phyloP scores from a whole-genome alignment of 2,797 vertebrate genomes.

The Cygnus olor region DNA sequence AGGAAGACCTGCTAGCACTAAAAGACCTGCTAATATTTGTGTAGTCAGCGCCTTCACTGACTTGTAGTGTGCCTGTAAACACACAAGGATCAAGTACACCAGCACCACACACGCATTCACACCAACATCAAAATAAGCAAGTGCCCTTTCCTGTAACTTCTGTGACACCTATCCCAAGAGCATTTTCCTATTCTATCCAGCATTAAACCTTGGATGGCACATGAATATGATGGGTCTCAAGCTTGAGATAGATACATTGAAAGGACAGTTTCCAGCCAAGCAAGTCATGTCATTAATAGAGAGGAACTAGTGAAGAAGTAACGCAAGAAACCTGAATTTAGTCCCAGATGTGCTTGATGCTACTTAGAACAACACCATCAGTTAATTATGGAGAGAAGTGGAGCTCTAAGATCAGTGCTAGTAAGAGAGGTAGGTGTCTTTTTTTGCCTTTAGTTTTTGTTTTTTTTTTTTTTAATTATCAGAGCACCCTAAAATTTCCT shows the following conservation, averaged over 20 bases:
- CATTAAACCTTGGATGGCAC: not conserved
- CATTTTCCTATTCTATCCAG: not conserved
- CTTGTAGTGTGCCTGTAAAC: rapidly evolving
- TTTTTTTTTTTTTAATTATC: not conserved
- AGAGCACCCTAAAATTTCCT: not conserved
- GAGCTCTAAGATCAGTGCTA: not conserved
- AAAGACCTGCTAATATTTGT: rapidly evolving
- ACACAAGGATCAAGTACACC: not conserved
- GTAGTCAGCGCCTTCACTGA: not conserved
- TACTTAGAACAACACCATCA: not conserved
- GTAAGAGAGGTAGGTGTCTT: not conserved
- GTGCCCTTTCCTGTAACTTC: not conserved
- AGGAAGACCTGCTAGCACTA: not conserved
- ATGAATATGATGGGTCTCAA: not conserved
- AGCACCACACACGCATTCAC: not conserved
- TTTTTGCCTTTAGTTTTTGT: not conserved
- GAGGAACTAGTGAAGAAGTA: not conserved
- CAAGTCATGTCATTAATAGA: not conserved
- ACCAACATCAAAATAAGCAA: not conserved
- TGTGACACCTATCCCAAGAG: not conserved
- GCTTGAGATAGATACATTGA: not conserved
- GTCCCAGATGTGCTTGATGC: not conserved
- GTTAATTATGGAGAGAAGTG: not conserved
- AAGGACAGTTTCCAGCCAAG: not conserved
- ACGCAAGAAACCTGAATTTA: not conserved